Conservation (phyloP, 2,797 vertebrate species). For the Rallus crepitans region DNA sequence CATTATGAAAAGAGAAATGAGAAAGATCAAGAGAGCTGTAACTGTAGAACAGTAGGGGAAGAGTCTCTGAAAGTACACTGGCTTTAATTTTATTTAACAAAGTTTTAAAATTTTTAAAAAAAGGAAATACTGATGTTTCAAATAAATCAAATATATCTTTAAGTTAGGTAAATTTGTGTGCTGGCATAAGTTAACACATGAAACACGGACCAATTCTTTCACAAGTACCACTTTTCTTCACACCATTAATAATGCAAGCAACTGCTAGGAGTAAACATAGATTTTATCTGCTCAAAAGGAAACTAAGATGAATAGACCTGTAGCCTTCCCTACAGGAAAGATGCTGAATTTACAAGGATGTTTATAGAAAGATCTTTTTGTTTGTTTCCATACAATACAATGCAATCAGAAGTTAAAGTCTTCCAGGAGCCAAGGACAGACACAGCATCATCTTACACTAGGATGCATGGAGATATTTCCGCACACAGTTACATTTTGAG, state of each 20-base stretch:
- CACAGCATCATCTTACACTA: neutral
- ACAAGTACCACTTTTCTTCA: neutral
- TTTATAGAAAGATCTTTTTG: neutral
- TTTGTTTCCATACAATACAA: neutral
- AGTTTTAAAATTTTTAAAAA: neutral
- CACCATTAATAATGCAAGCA: neutral
- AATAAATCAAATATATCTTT: neutral
- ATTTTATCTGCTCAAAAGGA: neutral
- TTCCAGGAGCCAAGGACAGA: neutral
- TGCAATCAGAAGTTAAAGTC: neutral
- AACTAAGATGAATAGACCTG: neutral
- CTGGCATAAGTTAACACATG: neutral
- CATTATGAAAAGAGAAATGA: neutral
- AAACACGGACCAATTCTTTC: neutral
- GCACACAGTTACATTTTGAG: neutral
- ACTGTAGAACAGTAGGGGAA: neutral
- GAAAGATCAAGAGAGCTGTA: neutral
- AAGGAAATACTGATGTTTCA: neutral
- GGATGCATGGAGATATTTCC: neutral
- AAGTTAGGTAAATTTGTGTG: neutral
- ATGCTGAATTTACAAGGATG: neutral
- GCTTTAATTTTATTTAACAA: neutral
- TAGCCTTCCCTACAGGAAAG: neutral
- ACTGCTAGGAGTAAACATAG: neutral
- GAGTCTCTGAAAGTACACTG: neutral